phyloP scores from a whole-genome alignment of 2,888 invertebrate genomes.

The Teleiodes luculella region DNA sequence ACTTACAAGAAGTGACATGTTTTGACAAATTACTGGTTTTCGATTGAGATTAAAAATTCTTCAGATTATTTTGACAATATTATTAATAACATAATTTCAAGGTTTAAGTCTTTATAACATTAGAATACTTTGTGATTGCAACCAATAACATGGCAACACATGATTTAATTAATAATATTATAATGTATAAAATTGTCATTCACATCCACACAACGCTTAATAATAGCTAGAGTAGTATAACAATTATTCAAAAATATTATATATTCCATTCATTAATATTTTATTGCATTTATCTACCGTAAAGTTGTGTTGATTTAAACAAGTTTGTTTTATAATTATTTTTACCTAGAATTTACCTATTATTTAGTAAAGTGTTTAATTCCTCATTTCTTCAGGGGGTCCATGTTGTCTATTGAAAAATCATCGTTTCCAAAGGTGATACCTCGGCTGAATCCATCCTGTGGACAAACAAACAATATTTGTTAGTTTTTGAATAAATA shows the following conservation, averaged over 20 bases:
- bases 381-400: conserved; percentile 93
- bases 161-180: conserved; percentile 32
- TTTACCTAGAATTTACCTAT: conserved; percentile 42
- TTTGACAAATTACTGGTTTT: conserved; percentile 47
- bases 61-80: no score
- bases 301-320: conserved; percentile 53
- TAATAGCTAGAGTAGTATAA: conserved; percentile 34
- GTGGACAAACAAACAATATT: conserved; percentile 45
- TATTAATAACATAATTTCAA: no score
- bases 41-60: conserved; percentile 34
- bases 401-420: conserved; percentile 95
- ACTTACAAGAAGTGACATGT: conserved; percentile 30
- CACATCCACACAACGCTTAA: conserved; percentile 56
- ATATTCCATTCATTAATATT: conserved; percentile 26
- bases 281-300: conserved; percentile 47
- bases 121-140: conserved; percentile 29
- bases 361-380: conserved; percentile 52
- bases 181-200: conserved; percentile 36
- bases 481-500: not conserved
- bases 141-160: conserved; percentile 73
- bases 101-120: not conserved
- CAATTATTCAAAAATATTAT: conserved; percentile 33
- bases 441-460: conserved; percentile 94
- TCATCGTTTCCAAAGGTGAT: conserved; percentile 94
- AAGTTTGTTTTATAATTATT: conserved; percentile 28